phyloP scores from a whole-genome alignment of 2,113 vertebrate species.

The Notothenia rossii region DNA sequence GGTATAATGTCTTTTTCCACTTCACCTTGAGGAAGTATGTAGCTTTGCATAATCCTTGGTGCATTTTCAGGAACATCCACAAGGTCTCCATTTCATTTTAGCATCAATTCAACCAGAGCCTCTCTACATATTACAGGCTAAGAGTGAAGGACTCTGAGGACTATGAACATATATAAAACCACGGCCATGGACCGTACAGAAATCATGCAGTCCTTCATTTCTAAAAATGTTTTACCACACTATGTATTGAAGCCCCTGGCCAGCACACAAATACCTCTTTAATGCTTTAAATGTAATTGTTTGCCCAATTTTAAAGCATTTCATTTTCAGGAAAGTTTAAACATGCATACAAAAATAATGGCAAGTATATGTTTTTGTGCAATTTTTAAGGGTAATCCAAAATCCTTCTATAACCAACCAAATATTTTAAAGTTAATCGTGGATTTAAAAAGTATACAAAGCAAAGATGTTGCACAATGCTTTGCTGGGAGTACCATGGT shows the following conservation, averaged over 20 bases:
- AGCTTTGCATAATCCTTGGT: neutral
- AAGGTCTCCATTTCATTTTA: neutral
- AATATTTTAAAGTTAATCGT: neutral
- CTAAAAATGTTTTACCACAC: too few species aligned
- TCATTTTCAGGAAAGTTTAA: neutral
- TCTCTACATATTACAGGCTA: neutral
- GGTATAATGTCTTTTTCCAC: neutral
- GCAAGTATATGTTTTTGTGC: neutral
- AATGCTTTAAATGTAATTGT: too few species aligned
- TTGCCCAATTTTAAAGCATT: too few species aligned
- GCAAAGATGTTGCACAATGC: neutral
- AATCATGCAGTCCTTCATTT: neutral
- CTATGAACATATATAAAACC: neutral
- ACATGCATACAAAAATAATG: neutral
- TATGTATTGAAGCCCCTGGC: neutral
- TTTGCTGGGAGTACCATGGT: neutral
- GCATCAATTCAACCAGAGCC: neutral
- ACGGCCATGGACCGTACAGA: neutral
- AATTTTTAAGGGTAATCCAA: too few species aligned
- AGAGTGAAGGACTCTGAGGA: neutral
- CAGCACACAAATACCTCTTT: too few species aligned
- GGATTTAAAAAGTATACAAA: neutral
- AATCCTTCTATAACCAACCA: neutral
- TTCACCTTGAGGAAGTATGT: neutral
- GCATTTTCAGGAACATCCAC: neutral